A percentile compares a stretch with the other conserved stretches of the same genome.
phyloP scores from a whole-genome alignment of 2,797 vertebrate species.

The Eospalax fontanierii region DNA sequence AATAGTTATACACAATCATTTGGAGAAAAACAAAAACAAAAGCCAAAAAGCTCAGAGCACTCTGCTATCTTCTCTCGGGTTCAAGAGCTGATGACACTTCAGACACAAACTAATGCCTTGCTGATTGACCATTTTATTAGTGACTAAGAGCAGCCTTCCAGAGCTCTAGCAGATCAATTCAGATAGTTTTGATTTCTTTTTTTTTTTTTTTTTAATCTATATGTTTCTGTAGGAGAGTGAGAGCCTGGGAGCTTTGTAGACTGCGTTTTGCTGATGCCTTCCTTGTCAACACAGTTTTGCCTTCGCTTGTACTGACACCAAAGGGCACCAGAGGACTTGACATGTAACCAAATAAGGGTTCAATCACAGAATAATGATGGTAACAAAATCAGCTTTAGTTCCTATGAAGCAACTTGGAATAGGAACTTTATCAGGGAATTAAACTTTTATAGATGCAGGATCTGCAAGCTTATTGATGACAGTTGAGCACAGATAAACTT shows the following conservation, averaged over 20 bases:
- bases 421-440: slow-evolving; percentile 31
- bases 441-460: slow-evolving; percentile 49
- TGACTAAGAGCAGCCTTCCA: neutral
- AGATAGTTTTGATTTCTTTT: neutral
- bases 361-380: neutral
- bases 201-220: too few species aligned
- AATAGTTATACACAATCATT: neutral
- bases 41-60: too few species aligned
- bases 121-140: neutral
- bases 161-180: neutral
- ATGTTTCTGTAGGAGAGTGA: slow-evolving; percentile 2
- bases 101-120: neutral
- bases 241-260: neutral
- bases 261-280: slow-evolving; percentile 2
- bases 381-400: neutral
- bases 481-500: slow-evolving; percentile 46
- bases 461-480: slow-evolving; percentile 25
- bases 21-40: neutral
- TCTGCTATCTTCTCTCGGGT: neutral
- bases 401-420: slow-evolving; percentile 2
- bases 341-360: neutral
- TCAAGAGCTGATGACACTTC: neutral
- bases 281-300: slow-evolving; percentile 31
- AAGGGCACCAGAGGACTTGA: neutral
- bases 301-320: slow-evolving; percentile 47